Conservation (phyloP, 2,113 vertebrate genomes). For the Sciurus niger region DNA sequence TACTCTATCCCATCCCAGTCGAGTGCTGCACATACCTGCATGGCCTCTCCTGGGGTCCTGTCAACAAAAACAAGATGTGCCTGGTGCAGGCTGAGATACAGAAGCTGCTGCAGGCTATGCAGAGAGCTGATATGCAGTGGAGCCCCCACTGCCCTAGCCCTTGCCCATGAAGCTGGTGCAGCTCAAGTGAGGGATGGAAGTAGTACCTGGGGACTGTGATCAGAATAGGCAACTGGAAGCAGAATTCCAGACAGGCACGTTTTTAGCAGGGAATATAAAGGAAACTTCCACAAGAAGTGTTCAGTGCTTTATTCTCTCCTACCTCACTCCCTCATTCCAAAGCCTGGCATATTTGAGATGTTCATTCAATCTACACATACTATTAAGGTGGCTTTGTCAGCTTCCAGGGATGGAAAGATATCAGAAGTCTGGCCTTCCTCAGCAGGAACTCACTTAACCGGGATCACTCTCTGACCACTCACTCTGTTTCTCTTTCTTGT, state of each 20-base stretch:
- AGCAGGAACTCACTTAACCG: no score
- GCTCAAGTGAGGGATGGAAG: neutral
- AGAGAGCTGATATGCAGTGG: neutral
- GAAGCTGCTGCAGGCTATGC: neutral
- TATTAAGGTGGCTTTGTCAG: neutral
- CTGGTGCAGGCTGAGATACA: conserved; percentile 31
- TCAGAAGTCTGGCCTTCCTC: neutral
- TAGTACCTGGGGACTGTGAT: neutral
- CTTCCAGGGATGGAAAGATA: neutral
- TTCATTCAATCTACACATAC: neutral
- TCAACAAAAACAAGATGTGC: neutral
- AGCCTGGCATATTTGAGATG: neutral
- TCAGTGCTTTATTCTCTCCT: neutral
- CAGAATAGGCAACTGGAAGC: neutral
- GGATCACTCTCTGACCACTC: no score
- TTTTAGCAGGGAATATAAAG: neutral
- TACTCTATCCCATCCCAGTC: neutral
- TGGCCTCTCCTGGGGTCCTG: neutral
- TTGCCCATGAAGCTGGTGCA: neutral
- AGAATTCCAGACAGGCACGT: neutral
- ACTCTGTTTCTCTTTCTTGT: neutral
- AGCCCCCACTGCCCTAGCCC: neutral
- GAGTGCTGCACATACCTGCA: neutral
- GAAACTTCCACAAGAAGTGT: neutral
- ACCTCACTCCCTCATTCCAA: neutral